phyloP scores from a whole-genome alignment of 2,113 vertebrate species.

The Bambusicola thoracicus region DNA sequence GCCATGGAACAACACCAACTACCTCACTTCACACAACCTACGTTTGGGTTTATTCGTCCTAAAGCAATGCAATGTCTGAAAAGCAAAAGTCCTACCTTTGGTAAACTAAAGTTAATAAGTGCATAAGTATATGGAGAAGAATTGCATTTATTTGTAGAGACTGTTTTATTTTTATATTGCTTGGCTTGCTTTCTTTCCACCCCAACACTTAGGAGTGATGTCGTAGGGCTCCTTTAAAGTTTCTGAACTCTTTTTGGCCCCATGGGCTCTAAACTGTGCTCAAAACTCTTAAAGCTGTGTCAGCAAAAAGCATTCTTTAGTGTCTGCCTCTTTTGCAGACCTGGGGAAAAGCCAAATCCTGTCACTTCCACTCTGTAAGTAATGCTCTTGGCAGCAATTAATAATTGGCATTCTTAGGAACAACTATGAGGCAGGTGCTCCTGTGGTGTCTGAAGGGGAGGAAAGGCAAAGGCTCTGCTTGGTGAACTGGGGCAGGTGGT shows the following conservation, averaged over 20 bases:
- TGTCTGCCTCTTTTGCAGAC: neutral
- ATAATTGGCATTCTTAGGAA: neutral
- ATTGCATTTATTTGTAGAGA: too few relatives aligned
- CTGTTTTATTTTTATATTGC: neutral
- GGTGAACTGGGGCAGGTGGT: neutral
- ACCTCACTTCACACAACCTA: neutral
- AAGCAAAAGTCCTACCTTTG: neutral
- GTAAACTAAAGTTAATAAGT: neutral
- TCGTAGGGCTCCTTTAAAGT: neutral
- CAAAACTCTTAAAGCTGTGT: neutral
- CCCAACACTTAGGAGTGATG: neutral
- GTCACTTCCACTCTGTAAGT: neutral
- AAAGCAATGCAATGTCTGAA: neutral
- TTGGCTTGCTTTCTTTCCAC: neutral
- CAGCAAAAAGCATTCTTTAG: slow-evolving; percentile 11
- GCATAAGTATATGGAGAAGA: neutral
- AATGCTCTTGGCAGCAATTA: slow-evolving; percentile 21
- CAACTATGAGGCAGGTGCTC: neutral
- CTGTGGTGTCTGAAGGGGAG: neutral
- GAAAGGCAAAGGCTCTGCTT: neutral
- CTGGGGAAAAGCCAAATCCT: slow-evolving; percentile 18
- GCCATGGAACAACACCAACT: neutral
- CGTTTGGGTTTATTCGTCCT: neutral
- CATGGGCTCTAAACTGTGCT: neutral
- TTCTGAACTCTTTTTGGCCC: neutral